Evolutionary conservation across 2,888 invertebrate genomes (phyloP).

Genomic region (Iphiclides podalirius): DNA sequence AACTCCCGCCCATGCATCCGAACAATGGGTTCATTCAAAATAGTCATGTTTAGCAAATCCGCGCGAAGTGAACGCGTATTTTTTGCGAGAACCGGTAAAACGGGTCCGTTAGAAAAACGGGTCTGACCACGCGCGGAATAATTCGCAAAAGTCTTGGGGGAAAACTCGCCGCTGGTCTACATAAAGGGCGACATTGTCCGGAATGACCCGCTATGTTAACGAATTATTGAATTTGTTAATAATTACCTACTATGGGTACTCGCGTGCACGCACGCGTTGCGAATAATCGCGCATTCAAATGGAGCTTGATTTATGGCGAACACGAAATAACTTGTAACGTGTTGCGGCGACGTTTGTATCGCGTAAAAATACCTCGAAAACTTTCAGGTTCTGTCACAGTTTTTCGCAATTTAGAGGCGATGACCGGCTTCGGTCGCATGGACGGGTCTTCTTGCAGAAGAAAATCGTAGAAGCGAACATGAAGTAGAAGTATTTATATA

Average conservation of each 20-base stretch:
- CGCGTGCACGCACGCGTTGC: constrained; percentile 36
- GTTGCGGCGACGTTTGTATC: no score
- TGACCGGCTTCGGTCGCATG: no score
- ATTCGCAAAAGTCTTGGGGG: constrained; percentile 52
- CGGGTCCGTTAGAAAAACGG: constrained; percentile 55
- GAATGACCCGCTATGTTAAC: constrained; percentile 66
- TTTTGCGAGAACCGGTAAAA: constrained; percentile 55
- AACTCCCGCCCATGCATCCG: neutral
- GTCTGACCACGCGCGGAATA: constrained; percentile 62
- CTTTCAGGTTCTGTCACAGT: no score
- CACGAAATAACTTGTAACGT: no score
- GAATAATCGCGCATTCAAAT: constrained; percentile 41
- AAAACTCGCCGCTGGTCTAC: constrained; percentile 41
- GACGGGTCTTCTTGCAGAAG: no score
- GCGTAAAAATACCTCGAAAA: no score
- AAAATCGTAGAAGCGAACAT: no score
- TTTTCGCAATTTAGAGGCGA: no score
- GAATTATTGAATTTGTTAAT: constrained; percentile 70
- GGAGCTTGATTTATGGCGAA: constrained; percentile 30
- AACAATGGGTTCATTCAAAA: constrained; percentile 57
- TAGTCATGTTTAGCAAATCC: constrained; percentile 64
- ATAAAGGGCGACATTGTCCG: constrained; percentile 54
- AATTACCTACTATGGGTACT: constrained; percentile 42
- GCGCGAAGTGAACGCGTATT: constrained; percentile 47
- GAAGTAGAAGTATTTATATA: no score